Percentiles rank a stretch among this genome's conserved stretches.
These are phyloP conservation scores for Triplophysa bombifrons DNA, from an alignment of 2,797 vertebrate genomes.

Conservation along the genomic window DNA sequence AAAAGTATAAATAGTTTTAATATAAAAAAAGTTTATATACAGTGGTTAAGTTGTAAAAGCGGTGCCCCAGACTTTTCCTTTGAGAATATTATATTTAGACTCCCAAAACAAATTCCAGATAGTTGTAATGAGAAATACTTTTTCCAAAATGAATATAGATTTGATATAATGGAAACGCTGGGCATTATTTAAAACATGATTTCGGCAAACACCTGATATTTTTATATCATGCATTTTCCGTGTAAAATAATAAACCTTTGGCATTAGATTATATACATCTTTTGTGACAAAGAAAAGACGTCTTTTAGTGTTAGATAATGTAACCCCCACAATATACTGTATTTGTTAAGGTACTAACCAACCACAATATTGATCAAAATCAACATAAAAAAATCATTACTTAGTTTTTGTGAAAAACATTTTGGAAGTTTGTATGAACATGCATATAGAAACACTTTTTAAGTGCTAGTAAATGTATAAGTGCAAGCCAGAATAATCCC, in stretches of 20 bases:
- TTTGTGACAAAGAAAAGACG: constrained; percentile 19
- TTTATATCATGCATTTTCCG: background rate
- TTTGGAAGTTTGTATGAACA: constrained; percentile 8
- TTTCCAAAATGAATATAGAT: background rate
- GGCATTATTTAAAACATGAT: constrained; percentile 41
- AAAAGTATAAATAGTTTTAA: constrained; percentile 2
- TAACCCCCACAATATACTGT: background rate
- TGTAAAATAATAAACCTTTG: constrained; percentile 23
- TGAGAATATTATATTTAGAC: background rate
- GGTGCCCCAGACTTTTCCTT: background rate
- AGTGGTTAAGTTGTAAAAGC: background rate
- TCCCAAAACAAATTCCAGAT: background rate
- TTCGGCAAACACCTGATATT: constrained; percentile 5
- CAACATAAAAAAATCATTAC: background rate
- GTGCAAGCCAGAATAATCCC: constrained; percentile 55
- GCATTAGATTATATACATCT: too few relatives aligned
- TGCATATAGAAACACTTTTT: constrained; percentile 4
- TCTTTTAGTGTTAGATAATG: background rate
- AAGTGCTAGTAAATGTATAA: constrained; percentile 19
- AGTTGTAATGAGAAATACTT: constrained; percentile 7
- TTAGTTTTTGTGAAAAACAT: constrained; percentile 8
- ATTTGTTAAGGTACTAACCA: constrained; percentile 18
- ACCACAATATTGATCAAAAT: constrained; percentile 10
- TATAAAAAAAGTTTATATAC: constrained; percentile 21
- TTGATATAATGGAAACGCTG: constrained; percentile 29